Conservation (phyloP, 2,113 vertebrate genomes). For the Calidris pugnax region DNA sequence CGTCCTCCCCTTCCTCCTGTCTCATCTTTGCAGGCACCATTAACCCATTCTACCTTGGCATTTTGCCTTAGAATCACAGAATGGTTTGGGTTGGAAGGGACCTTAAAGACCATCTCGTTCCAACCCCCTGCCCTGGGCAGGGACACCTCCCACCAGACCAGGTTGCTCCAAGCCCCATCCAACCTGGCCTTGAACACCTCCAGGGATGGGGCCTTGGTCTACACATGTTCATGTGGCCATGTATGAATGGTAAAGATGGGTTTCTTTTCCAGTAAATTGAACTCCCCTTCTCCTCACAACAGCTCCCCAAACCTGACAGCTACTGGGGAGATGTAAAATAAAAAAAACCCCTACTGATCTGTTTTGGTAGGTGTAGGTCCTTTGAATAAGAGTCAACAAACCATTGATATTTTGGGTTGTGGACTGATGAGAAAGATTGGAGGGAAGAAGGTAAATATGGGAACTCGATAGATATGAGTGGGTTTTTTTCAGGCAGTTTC, state of each 20-base stretch:
- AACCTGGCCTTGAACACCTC: too few relatives aligned
- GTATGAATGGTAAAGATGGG: fast-evolving
- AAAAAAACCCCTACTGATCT: not conserved
- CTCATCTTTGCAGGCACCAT: too few relatives aligned
- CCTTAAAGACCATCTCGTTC: too few relatives aligned
- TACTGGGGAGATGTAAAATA: not conserved
- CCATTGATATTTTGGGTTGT: not conserved
- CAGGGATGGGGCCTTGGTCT: not conserved
- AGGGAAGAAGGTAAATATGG: not conserved
- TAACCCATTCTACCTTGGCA: not conserved
- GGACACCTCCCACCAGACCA: too few relatives aligned
- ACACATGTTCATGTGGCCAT: fast-evolving
- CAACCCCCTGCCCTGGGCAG: too few relatives aligned
- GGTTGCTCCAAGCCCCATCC: too few relatives aligned
- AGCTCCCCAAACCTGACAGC: not conserved
- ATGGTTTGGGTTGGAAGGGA: too few relatives aligned
- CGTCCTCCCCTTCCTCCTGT: not conserved
- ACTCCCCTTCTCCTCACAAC: not conserved
- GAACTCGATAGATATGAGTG: fast-evolving
- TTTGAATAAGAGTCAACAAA: not conserved
- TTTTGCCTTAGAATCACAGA: not conserved
- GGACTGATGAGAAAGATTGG: not conserved
- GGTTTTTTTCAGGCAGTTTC: not conserved
- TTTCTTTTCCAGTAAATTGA: not conserved
- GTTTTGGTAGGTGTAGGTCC: not conserved